Base-by-base conservation (phyloP, 1,140 invertebrate species). In the Antheraea mylitta region DNA sequence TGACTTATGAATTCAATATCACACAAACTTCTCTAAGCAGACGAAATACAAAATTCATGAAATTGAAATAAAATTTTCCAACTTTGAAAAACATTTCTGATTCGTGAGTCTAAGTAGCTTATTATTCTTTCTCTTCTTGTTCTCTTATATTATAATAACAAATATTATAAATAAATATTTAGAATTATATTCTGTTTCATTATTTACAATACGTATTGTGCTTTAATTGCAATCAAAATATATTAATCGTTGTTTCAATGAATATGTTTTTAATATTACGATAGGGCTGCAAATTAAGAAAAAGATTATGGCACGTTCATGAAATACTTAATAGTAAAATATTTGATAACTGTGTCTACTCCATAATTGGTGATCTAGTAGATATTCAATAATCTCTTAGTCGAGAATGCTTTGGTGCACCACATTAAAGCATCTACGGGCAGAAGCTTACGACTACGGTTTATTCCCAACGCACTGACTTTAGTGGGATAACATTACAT, bases 401-500 rank as follows among this genome's bases (percentile, higher is more conserved):
- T 58, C 10, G 9, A 59, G 19, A 30, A 16, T 37, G 16, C 3
- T 16, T 7, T 42, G 18, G 36, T 16, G 58, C 22, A 66, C 30
- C 38, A 58, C 65, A 37, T 59, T 59, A 58, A 66, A 66, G 48
- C 59, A 66, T 66, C 65, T 16, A 37, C 58, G 18, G 53, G 61
- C 36, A 53, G 18, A 4, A 67, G 37, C 58, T 61, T 62, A 60
- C 38, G 58, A 45, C 45, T 37, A 10, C 5, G 42, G 59, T 67
- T 45, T 67, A 67, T 67, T 61, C 58, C 66, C 66, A 48, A 53
- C 61, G 18, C n/a, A 58, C n/a, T 3, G 16, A 10, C 58, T 37
- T 18, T 48, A 18, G 66, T 60, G 18, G 18, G 66, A 67, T 67
- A 60, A 67, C 59, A 13, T 62, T 67, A 62, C 66, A 61, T 67